phyloP scores from a whole-genome alignment of 2,888 invertebrate genomes.

The Leuctra nigra region DNA sequence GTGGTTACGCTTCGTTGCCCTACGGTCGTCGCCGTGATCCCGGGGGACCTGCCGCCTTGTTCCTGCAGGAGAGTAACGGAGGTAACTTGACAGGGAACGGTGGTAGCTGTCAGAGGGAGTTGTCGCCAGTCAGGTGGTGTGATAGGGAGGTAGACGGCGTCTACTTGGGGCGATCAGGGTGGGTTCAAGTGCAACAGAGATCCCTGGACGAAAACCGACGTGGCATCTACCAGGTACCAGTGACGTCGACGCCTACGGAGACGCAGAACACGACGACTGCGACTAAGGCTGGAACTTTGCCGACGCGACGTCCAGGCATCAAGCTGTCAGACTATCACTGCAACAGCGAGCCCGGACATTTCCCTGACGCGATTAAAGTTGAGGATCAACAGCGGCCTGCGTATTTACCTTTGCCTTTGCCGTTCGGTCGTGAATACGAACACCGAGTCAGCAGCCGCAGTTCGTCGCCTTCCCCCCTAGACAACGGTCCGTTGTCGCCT shows the following conservation, averaged over 20 bases:
- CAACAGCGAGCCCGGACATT: constrained; percentile 30
- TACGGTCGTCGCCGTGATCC: constrained; percentile 22
- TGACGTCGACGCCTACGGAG: constrained; percentile 9
- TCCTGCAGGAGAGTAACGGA: constrained; percentile 15
- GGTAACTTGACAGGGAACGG: constrained; percentile 34
- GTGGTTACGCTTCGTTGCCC: constrained; percentile 25
- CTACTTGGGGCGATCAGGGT: constrained; percentile 49
- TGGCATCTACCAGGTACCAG: constrained; percentile 18
- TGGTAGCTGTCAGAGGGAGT: constrained; percentile 44
- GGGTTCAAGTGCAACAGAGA: constrained; percentile 50
- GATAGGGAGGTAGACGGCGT: constrained; percentile 53
- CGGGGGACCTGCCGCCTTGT: constrained; percentile 20
- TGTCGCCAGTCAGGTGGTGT: constrained; percentile 53
- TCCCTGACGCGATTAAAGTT: constrained; percentile 25
- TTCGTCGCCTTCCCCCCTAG: constrained; percentile 24
- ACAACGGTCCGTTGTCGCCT: constrained; percentile 44
- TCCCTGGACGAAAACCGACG: constrained; percentile 46
- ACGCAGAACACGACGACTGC: constrained; percentile 28
- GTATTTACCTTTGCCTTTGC: constrained; percentile 24
- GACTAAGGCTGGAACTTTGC: constrained; percentile 36
- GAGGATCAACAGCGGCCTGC: constrained; percentile 26
- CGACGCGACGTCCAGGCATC: constrained; percentile 42
- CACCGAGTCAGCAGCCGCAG: constrained; percentile 21
- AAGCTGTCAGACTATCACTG: constrained; percentile 44
- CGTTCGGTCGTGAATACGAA: constrained; percentile 23